A percentile compares a stretch with the other conserved stretches of the same genome.
Conservation (phyloP, 2,797 vertebrate species). For the Echiichthys vipera region DNA sequence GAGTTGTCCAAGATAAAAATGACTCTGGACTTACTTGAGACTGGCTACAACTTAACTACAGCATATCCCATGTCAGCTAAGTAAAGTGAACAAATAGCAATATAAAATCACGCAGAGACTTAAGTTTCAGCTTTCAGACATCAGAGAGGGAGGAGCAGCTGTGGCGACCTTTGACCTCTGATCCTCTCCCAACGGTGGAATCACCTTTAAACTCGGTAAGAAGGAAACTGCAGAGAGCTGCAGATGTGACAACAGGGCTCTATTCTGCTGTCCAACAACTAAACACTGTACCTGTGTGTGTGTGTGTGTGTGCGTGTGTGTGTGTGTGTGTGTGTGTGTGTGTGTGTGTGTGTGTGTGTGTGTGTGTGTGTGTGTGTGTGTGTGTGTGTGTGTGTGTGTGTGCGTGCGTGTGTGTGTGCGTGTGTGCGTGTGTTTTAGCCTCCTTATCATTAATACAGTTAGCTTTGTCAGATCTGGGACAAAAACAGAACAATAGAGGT, state of each 20-base stretch:
- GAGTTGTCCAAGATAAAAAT: too few relatives aligned
- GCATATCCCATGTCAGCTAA: too few relatives aligned
- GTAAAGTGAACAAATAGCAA: slow-evolving; percentile 8
- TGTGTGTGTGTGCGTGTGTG: slow-evolving; percentile 14
- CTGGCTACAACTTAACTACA: too few relatives aligned
- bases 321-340: neutral
- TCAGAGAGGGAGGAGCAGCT: slow-evolving; percentile 20
- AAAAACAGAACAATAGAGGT: slow-evolving; percentile 72
- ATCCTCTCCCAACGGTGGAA: slow-evolving; percentile 68
- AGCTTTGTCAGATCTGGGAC: slow-evolving; percentile 74
- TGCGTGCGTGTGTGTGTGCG: neutral
- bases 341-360: neutral
- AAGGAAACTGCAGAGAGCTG: slow-evolving; percentile 67
- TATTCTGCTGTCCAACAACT: slow-evolving; percentile 72
- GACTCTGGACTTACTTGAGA: too few relatives aligned
- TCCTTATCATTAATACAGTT: slow-evolving; percentile 69
- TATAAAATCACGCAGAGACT: slow-evolving; percentile 22
- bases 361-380: slow-evolving; percentile 13
- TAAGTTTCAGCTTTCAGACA: slow-evolving; percentile 39
- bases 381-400: neutral
- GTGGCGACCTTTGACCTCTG: slow-evolving; percentile 38
- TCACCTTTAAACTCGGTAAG: slow-evolving; percentile 45
- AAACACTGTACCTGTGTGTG: neutral
- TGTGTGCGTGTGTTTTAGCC: slow-evolving; percentile 32
- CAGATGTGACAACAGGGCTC: slow-evolving; percentile 76